Evolutionary conservation across 1,140 invertebrate genomes (phyloP).

Genomic region (Aethina tumida): DNA sequence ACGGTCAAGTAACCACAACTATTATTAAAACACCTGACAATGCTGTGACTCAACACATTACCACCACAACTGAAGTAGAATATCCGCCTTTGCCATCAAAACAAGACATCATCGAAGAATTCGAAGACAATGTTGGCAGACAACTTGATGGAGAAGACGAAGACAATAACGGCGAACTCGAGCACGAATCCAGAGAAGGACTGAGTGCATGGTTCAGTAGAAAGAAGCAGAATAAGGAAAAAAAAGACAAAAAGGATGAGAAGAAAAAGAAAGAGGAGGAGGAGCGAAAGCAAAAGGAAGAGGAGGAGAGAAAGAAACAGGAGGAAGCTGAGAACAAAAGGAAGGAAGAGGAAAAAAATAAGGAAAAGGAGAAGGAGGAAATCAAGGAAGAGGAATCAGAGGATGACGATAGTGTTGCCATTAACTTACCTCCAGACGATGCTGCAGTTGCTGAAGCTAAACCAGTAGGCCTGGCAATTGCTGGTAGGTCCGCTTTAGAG

Average conservation of each 20-base stretch:
- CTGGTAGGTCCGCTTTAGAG: constrained; percentile 26
- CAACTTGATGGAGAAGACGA: constrained; percentile 36
- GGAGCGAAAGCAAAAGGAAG: constrained; percentile 32
- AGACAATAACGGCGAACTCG: constrained; percentile 20
- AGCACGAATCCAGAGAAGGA: constrained; percentile 26
- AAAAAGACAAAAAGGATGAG: constrained; percentile 28
- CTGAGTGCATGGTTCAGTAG: constrained; percentile 29
- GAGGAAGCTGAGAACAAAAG: constrained; percentile 28
- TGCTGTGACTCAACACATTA: constrained; percentile 6
- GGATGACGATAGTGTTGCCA: constrained; percentile 37
- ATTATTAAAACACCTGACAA: constrained; percentile 27
- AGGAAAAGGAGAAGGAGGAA: constrained; percentile 32
- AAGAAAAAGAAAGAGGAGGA: constrained; percentile 37
- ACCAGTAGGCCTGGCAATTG: constrained; percentile 49
- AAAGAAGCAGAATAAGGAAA: constrained; percentile 32
- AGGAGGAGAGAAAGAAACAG: constrained; percentile 26
- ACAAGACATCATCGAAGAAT: constrained; percentile 21
- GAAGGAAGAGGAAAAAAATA: constrained; percentile 29
- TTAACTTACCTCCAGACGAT: constrained; percentile 42
- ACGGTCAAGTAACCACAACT: constrained; percentile 41
- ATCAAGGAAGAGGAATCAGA: constrained; percentile 42
- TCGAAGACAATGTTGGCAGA: constrained; percentile 33
- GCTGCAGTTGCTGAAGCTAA: constrained; percentile 59
- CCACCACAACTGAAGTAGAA: constrained; percentile 24
- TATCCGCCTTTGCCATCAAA: constrained; percentile 30